Conservation (phyloP, 2,888 invertebrate species). For the Xestia sexstrigata region DNA sequence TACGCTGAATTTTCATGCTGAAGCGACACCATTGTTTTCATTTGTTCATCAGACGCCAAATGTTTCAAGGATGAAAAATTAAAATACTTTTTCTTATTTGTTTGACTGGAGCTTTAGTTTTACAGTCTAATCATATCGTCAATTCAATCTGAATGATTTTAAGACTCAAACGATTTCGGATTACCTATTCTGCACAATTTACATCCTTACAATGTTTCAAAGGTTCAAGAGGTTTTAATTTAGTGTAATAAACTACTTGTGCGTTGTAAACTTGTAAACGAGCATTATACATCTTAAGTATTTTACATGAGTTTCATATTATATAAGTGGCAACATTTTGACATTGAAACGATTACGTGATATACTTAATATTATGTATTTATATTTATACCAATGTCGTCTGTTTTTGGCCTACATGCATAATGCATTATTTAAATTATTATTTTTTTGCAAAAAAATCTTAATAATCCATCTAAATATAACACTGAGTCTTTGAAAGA, state of each 20-base stretch:
- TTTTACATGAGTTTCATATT: neutral
- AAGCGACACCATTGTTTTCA: neutral
- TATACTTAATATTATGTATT: neutral
- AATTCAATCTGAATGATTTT: neutral
- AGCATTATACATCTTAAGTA: neutral
- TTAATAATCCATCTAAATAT: neutral
- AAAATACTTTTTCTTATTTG: too few relatives aligned
- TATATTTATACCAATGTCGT: neutral
- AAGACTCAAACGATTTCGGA: neutral
- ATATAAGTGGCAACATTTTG: neutral
- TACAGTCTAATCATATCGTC: neutral
- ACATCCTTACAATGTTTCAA: slow-evolving; percentile 1
- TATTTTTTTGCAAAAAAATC: neutral
- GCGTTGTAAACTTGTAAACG: slow-evolving; percentile 16
- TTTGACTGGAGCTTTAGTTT: neutral
- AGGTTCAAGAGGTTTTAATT: slow-evolving; percentile 6
- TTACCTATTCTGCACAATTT: neutral
- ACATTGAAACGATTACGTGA: slow-evolving; percentile 1
- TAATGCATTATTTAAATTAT: neutral
- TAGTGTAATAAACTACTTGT: slow-evolving; percentile 19
- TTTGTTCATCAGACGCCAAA: neutral
- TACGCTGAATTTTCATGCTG: too few relatives aligned
- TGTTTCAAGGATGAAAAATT: neutral
- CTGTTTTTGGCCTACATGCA: neutral
- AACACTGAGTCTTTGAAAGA: neutral